These are phyloP conservation scores for Camponotus floridanus DNA, from an alignment of 1,140 invertebrate species.

Conservation along the genomic window DNA sequence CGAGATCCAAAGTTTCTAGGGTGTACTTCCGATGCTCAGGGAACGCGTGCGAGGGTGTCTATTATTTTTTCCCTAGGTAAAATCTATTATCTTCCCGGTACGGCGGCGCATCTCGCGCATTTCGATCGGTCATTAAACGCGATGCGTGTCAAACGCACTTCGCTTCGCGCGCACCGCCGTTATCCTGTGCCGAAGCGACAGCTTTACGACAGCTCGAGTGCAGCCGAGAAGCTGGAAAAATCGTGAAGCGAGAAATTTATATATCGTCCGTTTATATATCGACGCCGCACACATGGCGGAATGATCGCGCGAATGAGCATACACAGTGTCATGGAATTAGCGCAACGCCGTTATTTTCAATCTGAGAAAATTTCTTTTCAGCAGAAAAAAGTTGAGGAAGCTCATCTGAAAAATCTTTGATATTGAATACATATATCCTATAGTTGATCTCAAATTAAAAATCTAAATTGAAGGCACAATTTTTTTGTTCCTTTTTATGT, in stretches of 20 bases:
- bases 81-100: conserved; percentile 38
- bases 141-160: conserved; percentile 50
- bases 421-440: not conserved
- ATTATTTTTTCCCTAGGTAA: conserved; percentile 33
- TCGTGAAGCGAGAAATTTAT: conserved; percentile 39
- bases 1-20: not conserved
- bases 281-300: not conserved
- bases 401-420: not conserved
- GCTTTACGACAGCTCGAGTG: conserved; percentile 47
- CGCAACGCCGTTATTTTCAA: not conserved
- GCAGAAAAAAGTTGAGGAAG: not conserved
- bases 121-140: conserved; percentile 49
- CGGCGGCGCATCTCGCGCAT: not conserved
- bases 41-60: not conserved
- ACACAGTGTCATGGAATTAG: not conserved
- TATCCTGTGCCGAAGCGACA: conserved; percentile 40
- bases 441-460: not conserved
- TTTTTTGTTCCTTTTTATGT: too few relatives aligned
- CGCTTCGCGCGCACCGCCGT: conserved; percentile 18
- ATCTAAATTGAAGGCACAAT: not conserved
- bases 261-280: conserved; percentile 35
- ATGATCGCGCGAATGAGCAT: not conserved
- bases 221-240: conserved; percentile 29
- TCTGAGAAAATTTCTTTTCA: not conserved
- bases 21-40: not conserved